A percentile compares a stretch with the other conserved stretches of the same genome.
Conservation (phyloP, 2,888 invertebrate species). For the Eretmocerus hayati region DNA sequence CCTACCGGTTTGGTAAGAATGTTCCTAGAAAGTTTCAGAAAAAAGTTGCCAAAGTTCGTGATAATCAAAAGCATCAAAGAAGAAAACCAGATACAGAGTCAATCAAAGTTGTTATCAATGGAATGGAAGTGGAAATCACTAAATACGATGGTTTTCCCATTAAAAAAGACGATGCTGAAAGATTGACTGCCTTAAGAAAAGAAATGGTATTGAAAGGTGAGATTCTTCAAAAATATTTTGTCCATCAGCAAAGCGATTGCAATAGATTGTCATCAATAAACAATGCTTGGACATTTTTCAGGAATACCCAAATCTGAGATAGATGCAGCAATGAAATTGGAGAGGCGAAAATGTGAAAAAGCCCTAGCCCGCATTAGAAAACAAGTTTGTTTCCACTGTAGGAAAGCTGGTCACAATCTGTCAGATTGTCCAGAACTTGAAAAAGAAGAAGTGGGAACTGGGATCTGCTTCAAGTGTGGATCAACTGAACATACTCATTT, state of each 20-base stretch:
- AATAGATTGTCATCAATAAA: neutral
- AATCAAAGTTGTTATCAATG: slow-evolving; percentile 57
- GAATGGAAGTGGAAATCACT: slow-evolving; percentile 56
- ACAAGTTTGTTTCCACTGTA: slow-evolving; percentile 73
- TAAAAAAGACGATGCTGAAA: slow-evolving; percentile 62
- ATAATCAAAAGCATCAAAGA: slow-evolving; percentile 37
- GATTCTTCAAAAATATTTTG: slow-evolving; percentile 4
- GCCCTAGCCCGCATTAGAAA: slow-evolving; percentile 59
- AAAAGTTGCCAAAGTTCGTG: slow-evolving; percentile 48
- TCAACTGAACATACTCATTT: slow-evolving; percentile 78
- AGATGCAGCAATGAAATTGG: slow-evolving; percentile 59
- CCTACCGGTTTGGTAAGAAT: slow-evolving; percentile 13
- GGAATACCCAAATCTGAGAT: slow-evolving; percentile 62
- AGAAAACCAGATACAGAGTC: slow-evolving; percentile 42
- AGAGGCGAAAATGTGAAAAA: slow-evolving; percentile 67
- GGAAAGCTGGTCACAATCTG: slow-evolving; percentile 70
- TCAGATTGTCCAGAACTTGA: slow-evolving; percentile 71
- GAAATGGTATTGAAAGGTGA: slow-evolving; percentile 59
- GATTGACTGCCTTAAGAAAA: slow-evolving; percentile 56
- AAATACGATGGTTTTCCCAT: slow-evolving; percentile 67
- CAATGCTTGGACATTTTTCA: slow-evolving; percentile 21
- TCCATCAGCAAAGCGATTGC: neutral
- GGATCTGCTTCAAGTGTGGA: slow-evolving; percentile 84
- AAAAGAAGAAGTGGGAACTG: slow-evolving; percentile 53
- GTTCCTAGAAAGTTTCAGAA: slow-evolving; percentile 31